Conservation (phyloP, 2,797 vertebrate species). For the Sciurus carolinensis region DNA sequence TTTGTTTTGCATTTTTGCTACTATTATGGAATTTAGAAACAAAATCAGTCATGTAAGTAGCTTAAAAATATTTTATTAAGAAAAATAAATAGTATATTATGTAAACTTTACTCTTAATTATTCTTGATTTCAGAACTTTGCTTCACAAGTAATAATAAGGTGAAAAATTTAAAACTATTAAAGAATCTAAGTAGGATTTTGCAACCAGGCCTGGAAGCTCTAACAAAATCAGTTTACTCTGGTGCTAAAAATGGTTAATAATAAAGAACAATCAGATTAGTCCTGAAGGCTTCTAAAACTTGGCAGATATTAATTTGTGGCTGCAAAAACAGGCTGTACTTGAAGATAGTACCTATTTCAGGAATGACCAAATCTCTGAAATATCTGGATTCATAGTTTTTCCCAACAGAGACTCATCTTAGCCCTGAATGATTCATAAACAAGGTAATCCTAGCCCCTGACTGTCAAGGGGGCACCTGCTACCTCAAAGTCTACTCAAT, state of each 20-base stretch:
- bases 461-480: not conserved
- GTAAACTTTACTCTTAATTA: conserved; percentile 53
- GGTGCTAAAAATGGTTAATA: conserved; percentile 17
- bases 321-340: not conserved
- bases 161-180: conserved; percentile 37
- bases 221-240: conserved; percentile 30
- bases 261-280: conserved; percentile 21
- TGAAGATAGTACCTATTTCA: conserved; percentile 14
- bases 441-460: not conserved
- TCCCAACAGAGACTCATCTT: not conserved
- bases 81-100: conserved; percentile 12
- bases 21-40: not conserved
- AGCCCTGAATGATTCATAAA: conserved; percentile 14
- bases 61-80: conserved; percentile 28
- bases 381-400: not conserved
- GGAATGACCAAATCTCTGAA: conserved; percentile 39
- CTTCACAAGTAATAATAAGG: not conserved
- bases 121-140: not conserved
- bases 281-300: conserved; percentile 24
- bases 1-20: not conserved
- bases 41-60: conserved; percentile 11
- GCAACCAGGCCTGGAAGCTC: conserved; percentile 17
- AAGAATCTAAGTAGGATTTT: conserved; percentile 47
- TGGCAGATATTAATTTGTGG: conserved; percentile 16
- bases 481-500: not conserved